Base-by-base conservation (phyloP, 2,797 vertebrate genomes). In the Rhabdomys pumilio region DNA sequence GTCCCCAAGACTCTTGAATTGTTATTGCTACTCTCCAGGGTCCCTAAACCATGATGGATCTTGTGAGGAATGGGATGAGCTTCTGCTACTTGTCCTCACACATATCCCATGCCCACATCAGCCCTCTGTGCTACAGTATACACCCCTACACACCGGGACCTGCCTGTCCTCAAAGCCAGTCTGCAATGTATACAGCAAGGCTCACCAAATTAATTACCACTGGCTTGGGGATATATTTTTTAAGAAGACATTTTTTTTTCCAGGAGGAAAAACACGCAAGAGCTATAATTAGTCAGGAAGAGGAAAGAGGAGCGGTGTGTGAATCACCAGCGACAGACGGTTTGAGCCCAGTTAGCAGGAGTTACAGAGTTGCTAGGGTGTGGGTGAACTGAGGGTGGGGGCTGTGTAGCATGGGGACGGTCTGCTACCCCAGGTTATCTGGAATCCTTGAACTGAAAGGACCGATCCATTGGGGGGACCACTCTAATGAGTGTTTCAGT, bases 281-380 rank as follows among this genome's bases (percentile, higher is more conserved):
- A 97, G 94, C 96, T 98, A 97, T 97, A 97, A 97, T 97, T 97
- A 97, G 97, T 77, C 34, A 38, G 97, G 85, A 96, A 97, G 93
- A 97, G 97, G 96, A 97, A 96, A 94, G 95, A 94, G 75, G 95
- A 94, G 75, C 2, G 3, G 96, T n/a, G 75, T 97, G 97, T 98
- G 97, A 97, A 92, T 98, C 98, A 97, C 82, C 94, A 96, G 97
- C n/a, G 94, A 85, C 92, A 97, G 98, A 97, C 95, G 65, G 96
- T 82, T 34, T 72, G 92, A 93, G 92, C 85, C 0, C 63, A 86
- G 84, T 86, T 31, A 96, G 81, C 69, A 86, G 87, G 84, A 96
- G 94, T 92, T 95, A 83, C 26, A 20, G 55, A 86, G 92, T 53
- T 3, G 10, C 84, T 53, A 73, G 90, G 80, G 69, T 91, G 90